Evolutionary conservation across 2,797 vertebrate species (phyloP), one percentile per base, ranked within the genome.

Genomic region (Pangasius djambal): DNA sequence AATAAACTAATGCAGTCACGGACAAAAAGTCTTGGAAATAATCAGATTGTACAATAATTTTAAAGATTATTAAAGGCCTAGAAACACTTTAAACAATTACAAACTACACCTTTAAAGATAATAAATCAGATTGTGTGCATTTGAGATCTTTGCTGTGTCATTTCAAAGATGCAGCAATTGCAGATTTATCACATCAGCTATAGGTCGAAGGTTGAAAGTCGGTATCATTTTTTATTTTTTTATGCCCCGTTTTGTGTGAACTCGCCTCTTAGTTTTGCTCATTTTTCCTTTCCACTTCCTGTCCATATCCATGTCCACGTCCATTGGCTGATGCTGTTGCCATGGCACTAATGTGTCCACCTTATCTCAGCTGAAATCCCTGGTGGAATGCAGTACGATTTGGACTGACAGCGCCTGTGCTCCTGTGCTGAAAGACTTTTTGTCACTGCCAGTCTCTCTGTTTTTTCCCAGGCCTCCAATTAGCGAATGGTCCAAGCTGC

Each of bases 401-500:
- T 86, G 88, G 83, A 89, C 59, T 87, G 89, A 90, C 89, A 85
- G 87, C 89, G 91, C 89, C 55, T 63, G 84, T 90, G 87, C 25
- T 63, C 48, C 34, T 70, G 86, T 40, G 50, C 78, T 91, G 72
- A 83, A 86, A 82, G 89, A 20, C 83, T 86, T 75, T 85, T 89
- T 92, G 91, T 92, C 67, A 44, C 48, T 28, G 61, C 50, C 25
- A 18, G n/a, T 57, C 50, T 70, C 4, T 61, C 18, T 81, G 2
- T 59, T 81, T 87, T 79, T 63, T 70, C 86, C 82, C 86, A 89
- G 86, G 87, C 83, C 87, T 72, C 91, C 90, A 93, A 91, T 94
- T 94, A 92, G 89, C 86, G 50, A 77, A 55, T 72, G 88, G 85
- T 84, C 55, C 57, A 88, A 85, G 89, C 83, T 86, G 59, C 70